Evolutionary conservation across 2,888 invertebrate species (phyloP), one percentile per base, ranked within the genome.

Genomic region (Catocala nupta): DNA sequence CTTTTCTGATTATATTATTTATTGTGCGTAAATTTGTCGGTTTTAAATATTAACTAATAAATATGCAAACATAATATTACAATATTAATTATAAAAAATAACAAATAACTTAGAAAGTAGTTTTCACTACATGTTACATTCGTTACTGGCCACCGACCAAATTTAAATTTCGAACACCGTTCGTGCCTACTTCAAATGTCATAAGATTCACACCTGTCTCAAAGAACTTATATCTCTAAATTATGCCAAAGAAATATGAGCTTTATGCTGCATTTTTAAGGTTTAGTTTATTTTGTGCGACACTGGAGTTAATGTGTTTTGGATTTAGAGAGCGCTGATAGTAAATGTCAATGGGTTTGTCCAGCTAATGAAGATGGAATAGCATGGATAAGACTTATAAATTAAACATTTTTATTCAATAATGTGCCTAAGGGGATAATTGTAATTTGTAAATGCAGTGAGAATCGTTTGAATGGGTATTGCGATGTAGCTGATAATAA

Each of bases 341-440:
- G 87, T 92, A 89, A 91, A 92, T 92, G 91, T 91, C 92, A 90
- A 90, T 92, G 91, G 91, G 89, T 91, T 89, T 90, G 90, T 91
- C 76, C 84, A 76, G 78, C 89, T 92, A 92, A 93, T 92, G 92
- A 92, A 90, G 89, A 68, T 69, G 71, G 68, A 70, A 55, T 72
- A 63, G 43, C 70, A 43, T 80, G 82, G 87, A 87, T 82, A 74
- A 12, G 80, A 51, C 45, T 45, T 12, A 5, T 39, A 25, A 25
- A 25, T 25, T 25, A 25, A 25, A 25, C 25, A 25, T 25, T 3
- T 25, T 25, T 25, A 25, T 25, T 25, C 25, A 25, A 25, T 25
- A 25, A 3, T 25, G 25, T 25, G 25, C 25, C 25, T 25, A 25
- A 25, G 4, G 25, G 25, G 25, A 25, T 25, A 25, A 25, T 25